Percentiles rank a stretch among this genome's conserved stretches.
These are phyloP conservation scores for Habrosyne pyritoides DNA, from an alignment of 2,888 invertebrate genomes.

Conservation along the genomic window DNA sequence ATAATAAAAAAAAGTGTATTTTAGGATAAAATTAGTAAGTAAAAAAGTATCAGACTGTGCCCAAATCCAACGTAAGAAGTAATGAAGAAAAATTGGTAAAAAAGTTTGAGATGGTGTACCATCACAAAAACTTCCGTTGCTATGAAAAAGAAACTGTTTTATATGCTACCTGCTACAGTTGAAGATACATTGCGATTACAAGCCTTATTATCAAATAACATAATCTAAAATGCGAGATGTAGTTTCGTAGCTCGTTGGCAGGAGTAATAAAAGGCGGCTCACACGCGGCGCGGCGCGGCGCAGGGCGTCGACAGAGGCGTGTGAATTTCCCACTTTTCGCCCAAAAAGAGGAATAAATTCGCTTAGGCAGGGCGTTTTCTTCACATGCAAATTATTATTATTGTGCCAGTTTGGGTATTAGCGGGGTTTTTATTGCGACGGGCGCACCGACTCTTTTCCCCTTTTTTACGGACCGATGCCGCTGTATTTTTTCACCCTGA, in stretches of 20 bases:
- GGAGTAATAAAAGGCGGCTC: slow-evolving; percentile 44
- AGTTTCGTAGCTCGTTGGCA: slow-evolving; percentile 37
- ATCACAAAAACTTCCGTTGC: not conserved
- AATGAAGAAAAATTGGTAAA: too few relatives aligned
- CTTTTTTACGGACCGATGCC: slow-evolving; percentile 38
- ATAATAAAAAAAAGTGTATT: too few relatives aligned
- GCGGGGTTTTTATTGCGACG: slow-evolving; percentile 54
- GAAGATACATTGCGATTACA: too few relatives aligned
- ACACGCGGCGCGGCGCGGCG: slow-evolving; percentile 22
- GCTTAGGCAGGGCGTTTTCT: slow-evolving; percentile 52
- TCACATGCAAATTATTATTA: slow-evolving; percentile 72
- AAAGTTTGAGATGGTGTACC: too few relatives aligned
- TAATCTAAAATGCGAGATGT: slow-evolving; percentile 2
- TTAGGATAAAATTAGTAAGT: too few relatives aligned
- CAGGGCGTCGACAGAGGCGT: slow-evolving; percentile 40
- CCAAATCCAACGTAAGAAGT: too few relatives aligned
- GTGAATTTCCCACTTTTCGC: slow-evolving; percentile 45
- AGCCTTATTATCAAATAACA: too few relatives aligned
- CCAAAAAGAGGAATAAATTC: slow-evolving; percentile 52
- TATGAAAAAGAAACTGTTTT: too few relatives aligned
- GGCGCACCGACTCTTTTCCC: slow-evolving; percentile 33
- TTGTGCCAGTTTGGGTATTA: slow-evolving; percentile 64
- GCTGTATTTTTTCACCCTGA: slow-evolving; percentile 33
- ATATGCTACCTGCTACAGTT: too few relatives aligned
- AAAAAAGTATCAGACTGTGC: too few relatives aligned